Evolutionary conservation across 1,140 invertebrate species (phyloP).

Genomic region (Metopolophium dirhodum): DNA sequence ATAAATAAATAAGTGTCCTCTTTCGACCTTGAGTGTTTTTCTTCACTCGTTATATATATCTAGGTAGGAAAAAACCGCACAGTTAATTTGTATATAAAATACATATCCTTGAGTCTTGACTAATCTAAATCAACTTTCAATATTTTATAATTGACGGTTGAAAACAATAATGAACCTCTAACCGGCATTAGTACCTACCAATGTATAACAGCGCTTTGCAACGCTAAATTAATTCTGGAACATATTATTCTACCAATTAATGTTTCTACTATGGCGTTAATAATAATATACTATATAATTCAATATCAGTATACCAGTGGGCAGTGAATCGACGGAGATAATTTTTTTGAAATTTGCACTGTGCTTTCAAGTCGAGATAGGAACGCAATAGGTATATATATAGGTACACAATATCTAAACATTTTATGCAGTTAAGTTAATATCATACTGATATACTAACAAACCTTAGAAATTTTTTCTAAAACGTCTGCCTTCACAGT

Average conservation of each 20-base stretch:
- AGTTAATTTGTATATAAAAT: conserved; percentile 19
- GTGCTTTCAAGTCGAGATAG: background rate
- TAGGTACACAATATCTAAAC: background rate
- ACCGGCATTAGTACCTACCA: background rate
- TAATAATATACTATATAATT: background rate
- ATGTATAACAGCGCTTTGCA: background rate
- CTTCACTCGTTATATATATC: background rate
- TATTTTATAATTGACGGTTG: conserved; percentile 19
- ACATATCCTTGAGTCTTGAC: background rate
- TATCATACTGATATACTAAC: background rate
- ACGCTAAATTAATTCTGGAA: background rate
- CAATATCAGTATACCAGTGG: background rate
- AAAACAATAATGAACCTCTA: conserved; percentile 16
- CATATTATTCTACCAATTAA: background rate
- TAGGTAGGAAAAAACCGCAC: background rate
- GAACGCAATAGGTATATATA: no score
- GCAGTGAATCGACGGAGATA: background rate
- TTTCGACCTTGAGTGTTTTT: background rate
- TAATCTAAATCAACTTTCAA: conserved; percentile 17
- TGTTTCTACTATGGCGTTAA: background rate
- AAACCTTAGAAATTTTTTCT: background rate
- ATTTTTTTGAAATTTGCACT: background rate
- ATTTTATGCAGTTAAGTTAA: background rate
- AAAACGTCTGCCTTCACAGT: background rate
- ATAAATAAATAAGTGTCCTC: conserved; percentile 16